Base-by-base conservation (phyloP, 2,888 invertebrate genomes). In the Campopleginae sp. region DNA sequence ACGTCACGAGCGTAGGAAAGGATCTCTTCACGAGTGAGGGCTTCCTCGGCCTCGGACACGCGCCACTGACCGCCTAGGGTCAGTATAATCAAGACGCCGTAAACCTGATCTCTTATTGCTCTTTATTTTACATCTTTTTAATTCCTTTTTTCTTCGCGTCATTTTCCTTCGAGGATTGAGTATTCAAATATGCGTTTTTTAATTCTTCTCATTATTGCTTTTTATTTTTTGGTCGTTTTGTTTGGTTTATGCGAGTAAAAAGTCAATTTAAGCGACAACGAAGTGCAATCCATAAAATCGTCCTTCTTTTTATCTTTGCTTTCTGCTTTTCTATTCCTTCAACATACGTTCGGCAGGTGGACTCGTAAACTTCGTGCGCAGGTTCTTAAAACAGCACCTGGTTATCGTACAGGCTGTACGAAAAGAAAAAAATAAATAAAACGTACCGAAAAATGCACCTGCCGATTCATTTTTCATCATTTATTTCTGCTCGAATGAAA, bases 81-180 rank as follows among this genome's bases (percentile, higher is more conserved):
- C 87, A 70, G 85, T 89, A 86, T 88, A 88, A 89, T 89, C 89
- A 87, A 87, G 81, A 77, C 77, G 85, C 88, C 87, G 87, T 89
- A 58, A 72, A 72, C 54, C 38, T 33, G 65, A 65, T 58, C 27
- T 58, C 27, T 58, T 27, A 58, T 58, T 58, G 58, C 58, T 58
- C 58, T 38, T 38, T 38, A 65, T 65, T 65, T 65, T 8, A 65
- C 65, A 8, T 38, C 38, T 38, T 65, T 65, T 65, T 65, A n/a
- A 33, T 65, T 38, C 65, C 6, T 19, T 38, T n/a, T 65, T 65
- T 65, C 31, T 61, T 2, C 17, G 38, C 10, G 38, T 38, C 19
- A 38, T 38, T 65, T 65, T 65, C 38, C 19, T 65, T 38, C 14
- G 4, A 58, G 27, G 5, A 0, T 51, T n/a, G 5, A 51, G 48